These are phyloP conservation scores for Athripsodes cinereus DNA, from an alignment of 2,888 invertebrate genomes.

Conservation along the genomic window DNA sequence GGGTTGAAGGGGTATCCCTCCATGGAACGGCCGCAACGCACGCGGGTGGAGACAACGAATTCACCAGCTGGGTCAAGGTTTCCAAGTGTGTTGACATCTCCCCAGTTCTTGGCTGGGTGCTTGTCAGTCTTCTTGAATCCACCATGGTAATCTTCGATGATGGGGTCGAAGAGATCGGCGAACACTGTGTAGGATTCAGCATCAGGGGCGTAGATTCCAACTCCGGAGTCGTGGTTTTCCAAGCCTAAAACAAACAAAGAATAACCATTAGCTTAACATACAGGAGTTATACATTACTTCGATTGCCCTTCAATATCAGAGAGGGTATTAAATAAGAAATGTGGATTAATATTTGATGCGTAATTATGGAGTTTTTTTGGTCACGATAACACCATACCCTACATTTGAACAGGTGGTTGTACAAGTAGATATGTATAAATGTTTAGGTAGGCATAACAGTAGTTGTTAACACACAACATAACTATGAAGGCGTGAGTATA, in stretches of 20 bases:
- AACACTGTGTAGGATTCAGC: conserved; percentile 93
- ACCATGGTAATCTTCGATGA: conserved; percentile 95
- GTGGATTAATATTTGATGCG: too few species aligned
- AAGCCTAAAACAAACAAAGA: conserved; percentile 55
- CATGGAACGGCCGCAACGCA: conserved; percentile 92
- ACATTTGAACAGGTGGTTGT: too few species aligned
- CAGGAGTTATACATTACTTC: too few species aligned
- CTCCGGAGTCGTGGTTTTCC: conserved; percentile 94
- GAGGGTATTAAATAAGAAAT: too few species aligned
- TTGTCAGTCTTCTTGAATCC: conserved; percentile 93
- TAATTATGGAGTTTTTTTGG: too few species aligned
- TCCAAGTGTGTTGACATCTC: conserved; percentile 82
- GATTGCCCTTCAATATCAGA: too few species aligned
- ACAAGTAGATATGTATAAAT: too few species aligned
- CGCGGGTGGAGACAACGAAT: conserved; percentile 91
- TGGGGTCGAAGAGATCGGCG: conserved; percentile 90
- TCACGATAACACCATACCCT: too few species aligned
- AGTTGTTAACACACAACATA: not conserved
- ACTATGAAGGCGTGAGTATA: too few species aligned
- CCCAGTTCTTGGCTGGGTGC: conserved; percentile 92
- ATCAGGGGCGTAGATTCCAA: conserved; percentile 96
- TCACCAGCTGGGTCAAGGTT: conserved; percentile 90
- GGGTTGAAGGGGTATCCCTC: conserved; percentile 98
- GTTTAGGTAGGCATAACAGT: not conserved
- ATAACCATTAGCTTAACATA: not conserved